Percentiles rank a stretch among this genome's conserved stretches.
Evolutionary conservation across 2,888 invertebrate species (phyloP).

Genomic region (Protophormia terraenovae): DNA sequence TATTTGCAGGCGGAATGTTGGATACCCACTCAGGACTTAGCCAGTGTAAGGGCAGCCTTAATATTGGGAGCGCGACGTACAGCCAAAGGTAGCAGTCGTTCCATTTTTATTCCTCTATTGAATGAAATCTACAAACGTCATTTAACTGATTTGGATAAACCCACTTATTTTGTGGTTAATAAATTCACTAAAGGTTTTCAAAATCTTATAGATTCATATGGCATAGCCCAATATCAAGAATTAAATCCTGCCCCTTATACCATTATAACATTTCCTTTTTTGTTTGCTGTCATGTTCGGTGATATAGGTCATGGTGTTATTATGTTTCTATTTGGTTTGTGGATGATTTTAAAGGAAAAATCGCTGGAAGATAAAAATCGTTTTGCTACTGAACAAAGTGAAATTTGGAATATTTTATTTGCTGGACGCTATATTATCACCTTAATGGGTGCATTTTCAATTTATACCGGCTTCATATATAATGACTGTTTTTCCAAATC

Average conservation of each 20-base stretch:
- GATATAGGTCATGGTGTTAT: constrained; percentile 95
- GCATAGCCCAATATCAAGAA: constrained; percentile 95
- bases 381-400: constrained; percentile 83
- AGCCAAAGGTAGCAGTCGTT: constrained; percentile 85
- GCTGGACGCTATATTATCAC: constrained; percentile 98
- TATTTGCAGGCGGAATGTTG: constrained; percentile 94
- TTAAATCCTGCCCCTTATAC: constrained; percentile 94
- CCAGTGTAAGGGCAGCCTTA: constrained; percentile 88
- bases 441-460: constrained; percentile 97
- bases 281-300: constrained; percentile 98
- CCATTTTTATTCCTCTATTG: constrained; percentile 89
- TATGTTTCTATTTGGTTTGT: constrained; percentile 89
- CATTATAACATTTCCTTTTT: constrained; percentile 95
- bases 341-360: constrained; percentile 91
- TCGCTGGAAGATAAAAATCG: constrained; percentile 83
- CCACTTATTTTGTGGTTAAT: constrained; percentile 95
- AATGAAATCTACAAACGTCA: constrained; percentile 83
- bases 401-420: constrained; percentile 98
- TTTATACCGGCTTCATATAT: constrained; percentile 98
- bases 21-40: constrained; percentile 88
- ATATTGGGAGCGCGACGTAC: constrained; percentile 89
- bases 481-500: constrained; percentile 98
- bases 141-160: constrained; percentile 82
- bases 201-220: constrained; percentile 93
- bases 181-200: constrained; percentile 93